A percentile compares a stretch with the other conserved stretches of the same genome.
Conservation (phyloP, 2,113 vertebrate genomes). For the Genyomyrus donnyi region DNA sequence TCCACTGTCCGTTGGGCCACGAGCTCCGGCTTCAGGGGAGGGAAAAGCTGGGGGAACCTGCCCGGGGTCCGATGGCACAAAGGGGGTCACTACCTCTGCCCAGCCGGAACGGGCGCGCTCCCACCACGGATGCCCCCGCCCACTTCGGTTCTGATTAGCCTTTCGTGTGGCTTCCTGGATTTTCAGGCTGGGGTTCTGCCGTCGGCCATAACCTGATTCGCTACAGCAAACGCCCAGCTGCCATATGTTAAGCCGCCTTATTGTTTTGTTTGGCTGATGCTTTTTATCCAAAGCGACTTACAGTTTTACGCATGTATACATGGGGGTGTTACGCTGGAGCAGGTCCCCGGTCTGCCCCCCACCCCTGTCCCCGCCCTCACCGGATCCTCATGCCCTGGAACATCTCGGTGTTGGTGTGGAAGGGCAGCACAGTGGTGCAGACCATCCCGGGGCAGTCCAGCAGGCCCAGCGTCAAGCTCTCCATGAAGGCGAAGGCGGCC, state of each 20-base stretch:
- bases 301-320: neutral
- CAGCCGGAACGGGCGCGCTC: neutral
- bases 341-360: conserved; percentile 20
- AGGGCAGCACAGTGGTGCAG: conserved; percentile 90
- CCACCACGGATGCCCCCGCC: neutral
- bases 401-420: conserved; percentile 97
- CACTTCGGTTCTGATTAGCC: neutral
- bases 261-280: neutral
- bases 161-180: neutral
- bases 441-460: conserved; percentile 89
- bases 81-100: neutral
- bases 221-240: neutral
- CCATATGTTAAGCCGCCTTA: neutral
- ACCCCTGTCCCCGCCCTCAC: conserved; percentile 56
- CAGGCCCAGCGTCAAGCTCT: conserved; percentile 90
- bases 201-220: neutral
- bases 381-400: conserved; percentile 98
- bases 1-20: conserved; percentile 89
- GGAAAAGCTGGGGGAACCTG: conserved; percentile 93
- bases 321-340: neutral
- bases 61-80: neutral
- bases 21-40: conserved; percentile 84
- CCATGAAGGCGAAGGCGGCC: conserved; percentile 93
- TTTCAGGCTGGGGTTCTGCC: neutral
- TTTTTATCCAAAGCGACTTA: neutral